phyloP scores from a whole-genome alignment of 2,797 vertebrate genomes.

The Microctenopoma steveboyesi region DNA sequence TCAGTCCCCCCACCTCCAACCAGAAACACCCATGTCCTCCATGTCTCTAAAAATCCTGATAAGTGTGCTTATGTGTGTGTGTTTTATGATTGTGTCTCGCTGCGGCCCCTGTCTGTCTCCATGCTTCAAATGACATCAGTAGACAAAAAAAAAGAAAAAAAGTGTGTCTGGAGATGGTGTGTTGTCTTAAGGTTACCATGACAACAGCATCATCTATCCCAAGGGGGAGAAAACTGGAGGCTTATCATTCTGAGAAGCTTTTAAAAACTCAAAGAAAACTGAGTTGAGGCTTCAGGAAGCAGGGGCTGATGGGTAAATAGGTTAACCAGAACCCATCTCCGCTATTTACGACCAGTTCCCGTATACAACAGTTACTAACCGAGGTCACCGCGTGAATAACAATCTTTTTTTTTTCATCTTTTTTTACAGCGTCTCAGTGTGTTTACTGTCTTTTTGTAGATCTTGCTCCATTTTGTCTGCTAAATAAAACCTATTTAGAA shows the following conservation, averaged over 20 bases:
- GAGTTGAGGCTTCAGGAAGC: conserved; percentile 62
- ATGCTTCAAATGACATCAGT: conserved; percentile 66
- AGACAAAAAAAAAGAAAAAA: conserved; percentile 9
- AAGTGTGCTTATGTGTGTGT: conserved; percentile 71
- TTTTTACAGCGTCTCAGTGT: background rate
- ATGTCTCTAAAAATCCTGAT: conserved; percentile 81
- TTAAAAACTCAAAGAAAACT: conserved; percentile 57
- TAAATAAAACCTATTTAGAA: no score
- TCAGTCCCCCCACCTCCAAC: conserved; percentile 57
- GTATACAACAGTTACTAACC: conserved; percentile 66
- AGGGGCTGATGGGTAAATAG: conserved; percentile 77
- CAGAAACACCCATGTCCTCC: conserved; percentile 71
- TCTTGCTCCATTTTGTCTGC: no score
- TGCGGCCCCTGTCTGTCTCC: conserved; percentile 54
- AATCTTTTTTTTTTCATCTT: background rate
- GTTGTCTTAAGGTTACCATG: conserved; percentile 50
- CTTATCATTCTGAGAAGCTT: conserved; percentile 78
- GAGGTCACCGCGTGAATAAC: background rate
- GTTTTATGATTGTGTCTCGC: conserved; percentile 35
- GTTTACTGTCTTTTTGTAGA: no score
- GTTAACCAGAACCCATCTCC: conserved; percentile 75
- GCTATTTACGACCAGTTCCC: conserved; percentile 76
- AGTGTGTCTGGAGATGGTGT: conserved; percentile 44
- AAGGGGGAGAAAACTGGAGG: conserved; percentile 46
- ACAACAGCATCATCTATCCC: conserved; percentile 74